Conservation (phyloP, 2,888 invertebrate species). For the Lasioglossum morio region DNA sequence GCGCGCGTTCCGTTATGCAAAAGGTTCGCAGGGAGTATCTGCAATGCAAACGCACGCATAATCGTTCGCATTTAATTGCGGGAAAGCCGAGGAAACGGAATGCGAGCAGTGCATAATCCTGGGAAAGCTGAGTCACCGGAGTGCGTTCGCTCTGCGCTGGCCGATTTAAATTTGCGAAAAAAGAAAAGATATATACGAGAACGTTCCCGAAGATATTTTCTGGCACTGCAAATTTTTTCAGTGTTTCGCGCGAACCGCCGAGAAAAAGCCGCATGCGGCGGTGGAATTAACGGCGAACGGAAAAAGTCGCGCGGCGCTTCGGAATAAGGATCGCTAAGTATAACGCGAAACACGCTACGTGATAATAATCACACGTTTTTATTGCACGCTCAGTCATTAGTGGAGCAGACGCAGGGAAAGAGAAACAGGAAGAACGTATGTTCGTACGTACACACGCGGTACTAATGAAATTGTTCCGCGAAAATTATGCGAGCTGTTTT, state of each 20-base stretch:
- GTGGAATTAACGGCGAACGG: background rate
- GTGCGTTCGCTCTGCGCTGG: background rate
- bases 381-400: slow-evolving; percentile 8
- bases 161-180: slow-evolving; percentile 34
- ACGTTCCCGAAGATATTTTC: background rate
- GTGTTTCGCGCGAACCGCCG: too few species aligned
- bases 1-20: background rate
- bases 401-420: background rate
- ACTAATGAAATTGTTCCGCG: background rate
- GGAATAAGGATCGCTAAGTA: background rate
- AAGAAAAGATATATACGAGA: background rate
- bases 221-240: background rate
- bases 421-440: background rate
- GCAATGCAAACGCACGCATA: slow-evolving; percentile 30
- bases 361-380: background rate
- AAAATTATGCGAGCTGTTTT: background rate
- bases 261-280: background rate
- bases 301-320: background rate
- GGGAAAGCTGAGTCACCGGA: background rate
- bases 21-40: background rate
- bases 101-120: background rate
- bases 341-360: background rate
- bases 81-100: slow-evolving; percentile 19
- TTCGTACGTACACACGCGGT: background rate
- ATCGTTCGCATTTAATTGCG: slow-evolving; percentile 18